Conservation (phyloP, 2,888 invertebrate genomes). For the Epistrophe grossulariae region DNA sequence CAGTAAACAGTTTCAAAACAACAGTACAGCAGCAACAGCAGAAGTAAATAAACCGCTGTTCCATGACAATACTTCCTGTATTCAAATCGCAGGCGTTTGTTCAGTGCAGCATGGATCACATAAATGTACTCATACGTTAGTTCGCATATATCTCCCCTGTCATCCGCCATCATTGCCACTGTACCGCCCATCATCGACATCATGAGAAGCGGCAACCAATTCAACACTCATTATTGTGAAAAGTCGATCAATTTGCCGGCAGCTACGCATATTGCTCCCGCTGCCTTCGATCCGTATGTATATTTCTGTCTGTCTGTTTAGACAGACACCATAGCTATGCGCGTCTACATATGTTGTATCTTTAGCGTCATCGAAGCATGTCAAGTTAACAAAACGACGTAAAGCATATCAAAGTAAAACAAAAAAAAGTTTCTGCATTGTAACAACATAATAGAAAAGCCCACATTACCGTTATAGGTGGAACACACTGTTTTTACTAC, state of each 20-base stretch:
- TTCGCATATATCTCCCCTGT: background rate
- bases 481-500: conserved; percentile 25
- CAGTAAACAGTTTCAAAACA: conserved; percentile 62
- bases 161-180: background rate
- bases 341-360: conserved; percentile 18
- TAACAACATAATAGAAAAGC: conserved; percentile 60
- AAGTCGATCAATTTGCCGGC: conserved; percentile 74
- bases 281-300: conserved; percentile 3
- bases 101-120: conserved; percentile 35
- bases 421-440: conserved; percentile 54
- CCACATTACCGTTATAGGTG: conserved; percentile 70
- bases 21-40: conserved; percentile 20
- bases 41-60: conserved; percentile 73
- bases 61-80: conserved; percentile 75
- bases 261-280: conserved; percentile 54
- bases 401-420: conserved; percentile 6
- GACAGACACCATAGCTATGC: conserved; percentile 57
- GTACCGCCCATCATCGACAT: conserved; percentile 11
- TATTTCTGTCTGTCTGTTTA: conserved; percentile 23
- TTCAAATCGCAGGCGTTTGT: conserved; percentile 67
- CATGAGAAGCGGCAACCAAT: conserved; percentile 2
- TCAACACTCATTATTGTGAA: conserved; percentile 50
- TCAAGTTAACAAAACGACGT: conserved; percentile 69
- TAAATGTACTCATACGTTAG: conserved; percentile 2
- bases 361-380: conserved; percentile 69